A percentile compares a stretch with the other conserved stretches of the same genome.
phyloP scores from a whole-genome alignment of 2,113 vertebrate species.

The Mandrillus leucophaeus region DNA sequence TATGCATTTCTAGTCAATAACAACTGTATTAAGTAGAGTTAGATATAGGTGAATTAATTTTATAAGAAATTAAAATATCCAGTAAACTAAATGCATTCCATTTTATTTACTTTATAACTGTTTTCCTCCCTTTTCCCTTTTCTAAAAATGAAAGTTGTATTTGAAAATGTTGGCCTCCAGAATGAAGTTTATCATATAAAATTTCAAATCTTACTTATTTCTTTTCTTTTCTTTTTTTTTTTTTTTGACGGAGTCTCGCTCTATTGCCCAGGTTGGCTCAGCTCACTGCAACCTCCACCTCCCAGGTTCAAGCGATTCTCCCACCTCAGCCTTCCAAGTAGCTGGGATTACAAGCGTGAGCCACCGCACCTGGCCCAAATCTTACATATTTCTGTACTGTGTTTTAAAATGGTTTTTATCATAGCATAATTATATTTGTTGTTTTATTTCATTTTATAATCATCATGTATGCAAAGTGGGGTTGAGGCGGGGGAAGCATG shows the following conservation, averaged over 20 bases:
- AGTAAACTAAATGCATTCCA: neutral
- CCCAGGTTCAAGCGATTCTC: neutral
- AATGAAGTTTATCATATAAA: neutral
- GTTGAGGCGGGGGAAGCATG: neutral
- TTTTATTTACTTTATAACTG: neutral
- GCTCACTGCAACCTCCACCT: neutral
- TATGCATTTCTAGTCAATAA: neutral
- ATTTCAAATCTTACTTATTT: neutral
- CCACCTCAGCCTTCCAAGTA: neutral
- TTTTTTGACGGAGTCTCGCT: neutral
- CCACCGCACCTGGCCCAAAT: neutral
- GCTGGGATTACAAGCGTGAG: neutral
- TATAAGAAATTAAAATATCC: slow-evolving; percentile 26
- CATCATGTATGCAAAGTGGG: neutral
- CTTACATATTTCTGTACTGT: neutral
- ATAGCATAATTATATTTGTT: neutral
- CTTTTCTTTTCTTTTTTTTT: neutral
- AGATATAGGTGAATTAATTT: neutral
- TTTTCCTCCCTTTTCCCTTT: neutral
- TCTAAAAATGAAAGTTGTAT: slow-evolving; percentile 30
- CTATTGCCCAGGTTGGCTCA: neutral
- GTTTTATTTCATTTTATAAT: slow-evolving; percentile 11
- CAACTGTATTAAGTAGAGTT: neutral
- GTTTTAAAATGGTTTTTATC: slow-evolving; percentile 5
- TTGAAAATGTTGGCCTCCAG: neutral